Evolutionary conservation across 2,888 invertebrate species (phyloP).

Genomic region (Agelastica alni): DNA sequence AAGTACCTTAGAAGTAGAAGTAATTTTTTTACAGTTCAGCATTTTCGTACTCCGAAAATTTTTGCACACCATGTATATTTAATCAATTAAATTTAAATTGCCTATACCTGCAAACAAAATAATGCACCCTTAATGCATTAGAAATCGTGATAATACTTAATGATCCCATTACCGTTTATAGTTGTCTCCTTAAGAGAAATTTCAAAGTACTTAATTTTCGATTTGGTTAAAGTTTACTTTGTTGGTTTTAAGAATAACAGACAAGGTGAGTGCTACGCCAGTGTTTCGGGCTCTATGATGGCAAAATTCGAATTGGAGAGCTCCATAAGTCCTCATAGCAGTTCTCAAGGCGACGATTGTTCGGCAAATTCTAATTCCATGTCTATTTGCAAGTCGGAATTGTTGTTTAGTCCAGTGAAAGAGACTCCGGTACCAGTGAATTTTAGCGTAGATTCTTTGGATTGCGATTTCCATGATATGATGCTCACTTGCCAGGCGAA

Average conservation of each 20-base stretch:
- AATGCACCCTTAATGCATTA: no score
- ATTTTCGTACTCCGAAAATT: no score
- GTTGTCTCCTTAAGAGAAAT: no score
- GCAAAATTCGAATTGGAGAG: conserved; percentile 79
- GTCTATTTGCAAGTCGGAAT: conserved; percentile 90
- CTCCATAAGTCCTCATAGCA: conserved; percentile 75
- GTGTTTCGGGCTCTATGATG: conserved; percentile 80
- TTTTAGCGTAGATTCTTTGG: conserved; percentile 89
- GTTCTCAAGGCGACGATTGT: conserved; percentile 75
- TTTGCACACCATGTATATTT: no score
- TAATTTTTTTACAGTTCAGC: no score
- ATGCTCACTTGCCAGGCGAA: conserved; percentile 90
- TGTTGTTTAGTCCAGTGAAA: conserved; percentile 88
- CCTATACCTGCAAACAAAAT: no score
- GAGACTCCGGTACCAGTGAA: conserved; percentile 75
- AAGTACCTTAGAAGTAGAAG: no score
- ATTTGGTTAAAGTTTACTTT: no score
- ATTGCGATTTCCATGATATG: conserved; percentile 85
- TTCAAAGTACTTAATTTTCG: no score
- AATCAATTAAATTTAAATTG: no score
- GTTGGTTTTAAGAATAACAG: conserved; percentile 68
- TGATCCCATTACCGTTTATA: no score
- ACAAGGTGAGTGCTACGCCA: conserved; percentile 81
- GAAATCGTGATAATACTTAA: no score
- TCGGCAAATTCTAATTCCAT: conserved; percentile 77